Evolutionary conservation across 1,140 invertebrate species (phyloP), one percentile per base, ranked within the genome.

Genomic region (Magallana angulata): DNA sequence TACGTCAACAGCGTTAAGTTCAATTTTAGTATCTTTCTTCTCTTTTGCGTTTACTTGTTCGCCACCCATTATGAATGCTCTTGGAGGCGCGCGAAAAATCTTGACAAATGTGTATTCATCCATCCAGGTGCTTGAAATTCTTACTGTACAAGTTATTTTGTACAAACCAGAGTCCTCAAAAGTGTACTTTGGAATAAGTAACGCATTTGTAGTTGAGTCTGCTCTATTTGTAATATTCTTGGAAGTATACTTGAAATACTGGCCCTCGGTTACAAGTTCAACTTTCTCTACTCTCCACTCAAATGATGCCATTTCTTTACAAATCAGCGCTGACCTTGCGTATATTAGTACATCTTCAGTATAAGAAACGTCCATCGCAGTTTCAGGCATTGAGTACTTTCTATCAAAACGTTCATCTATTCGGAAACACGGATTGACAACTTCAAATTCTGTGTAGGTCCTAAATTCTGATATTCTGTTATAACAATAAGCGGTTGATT

Each of bases 31-130:
- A 30, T 76, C 9, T 30, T 18, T 76, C 1, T 76, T 76, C 24
- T 30, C 68, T 30, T 76, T 76, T 30, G 68, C 68, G 0, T 12
- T 36, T 1, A 36, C 68, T 11, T 18, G 12, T 18, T 76, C 24
- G 24, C 68, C 68, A 36, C 68, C 68, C 11, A 30, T 2, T 8
- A 76, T 76, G 11, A 76, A 30, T 12, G 68, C 68, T 76, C 24
- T 76, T 3, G 68, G 68, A 30, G 68, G 68, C 24, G 8, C 24
- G 14, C 48, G 68, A 76, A 30, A 12, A 11, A 76, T 48, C 24
- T 76, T 76, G 9, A 76, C 68, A 76, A 76, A 76, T 5, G 68
- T 76, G 36, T 76, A 76, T 36, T 76, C 68, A 30, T 76, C 9
- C 18, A 76, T 4, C 24, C 68, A 36, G 12, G 68, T 76, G 8